Percentiles rank a stretch among this genome's conserved stretches.
phyloP scores from a whole-genome alignment of 2,797 vertebrate genomes.

The Ctenopoma kingsleyae region DNA sequence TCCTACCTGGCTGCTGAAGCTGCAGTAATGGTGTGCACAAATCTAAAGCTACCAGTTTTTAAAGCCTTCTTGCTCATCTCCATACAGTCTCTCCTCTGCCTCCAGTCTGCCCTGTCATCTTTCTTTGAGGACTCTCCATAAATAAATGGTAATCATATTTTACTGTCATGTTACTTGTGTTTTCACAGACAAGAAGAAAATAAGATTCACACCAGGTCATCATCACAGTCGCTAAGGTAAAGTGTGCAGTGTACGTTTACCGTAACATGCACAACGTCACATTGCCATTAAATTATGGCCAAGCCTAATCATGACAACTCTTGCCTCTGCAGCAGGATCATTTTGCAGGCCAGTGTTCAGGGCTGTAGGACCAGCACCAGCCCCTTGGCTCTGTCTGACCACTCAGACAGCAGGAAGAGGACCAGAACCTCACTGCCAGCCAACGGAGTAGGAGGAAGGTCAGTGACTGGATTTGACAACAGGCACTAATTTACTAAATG shows the following conservation, averaged over 20 bases:
- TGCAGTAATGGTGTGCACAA: constrained; percentile 41
- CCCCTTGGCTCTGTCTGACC: constrained; percentile 86
- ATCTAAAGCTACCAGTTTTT: constrained; percentile 17
- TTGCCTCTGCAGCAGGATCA: constrained; percentile 84
- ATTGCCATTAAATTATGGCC: not conserved
- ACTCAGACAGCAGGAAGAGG: constrained; percentile 91
- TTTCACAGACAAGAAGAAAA: constrained; percentile 86
- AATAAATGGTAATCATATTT: constrained; percentile 1
- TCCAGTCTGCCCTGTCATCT: constrained; percentile 30
- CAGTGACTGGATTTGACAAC: constrained; percentile 43
- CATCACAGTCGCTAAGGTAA: constrained; percentile 83
- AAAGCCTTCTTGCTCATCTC: constrained; percentile 39
- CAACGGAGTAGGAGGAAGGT: constrained; percentile 90
- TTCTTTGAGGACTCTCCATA: not conserved
- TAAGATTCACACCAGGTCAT: constrained; percentile 85
- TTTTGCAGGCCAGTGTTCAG: constrained; percentile 91
- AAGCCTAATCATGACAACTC: not conserved
- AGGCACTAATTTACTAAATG: not conserved
- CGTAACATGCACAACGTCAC: not conserved
- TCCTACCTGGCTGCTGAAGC: constrained; percentile 51
- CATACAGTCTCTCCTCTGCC: constrained; percentile 34
- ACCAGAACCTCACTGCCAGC: constrained; percentile 92
- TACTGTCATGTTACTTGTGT: constrained; percentile 48
- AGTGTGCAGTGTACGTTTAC: not conserved
- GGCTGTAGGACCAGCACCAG: constrained; percentile 87